Evolutionary conservation across 2,888 invertebrate species (phyloP).

Genomic region (Drosophila parthenogenetica): DNA sequence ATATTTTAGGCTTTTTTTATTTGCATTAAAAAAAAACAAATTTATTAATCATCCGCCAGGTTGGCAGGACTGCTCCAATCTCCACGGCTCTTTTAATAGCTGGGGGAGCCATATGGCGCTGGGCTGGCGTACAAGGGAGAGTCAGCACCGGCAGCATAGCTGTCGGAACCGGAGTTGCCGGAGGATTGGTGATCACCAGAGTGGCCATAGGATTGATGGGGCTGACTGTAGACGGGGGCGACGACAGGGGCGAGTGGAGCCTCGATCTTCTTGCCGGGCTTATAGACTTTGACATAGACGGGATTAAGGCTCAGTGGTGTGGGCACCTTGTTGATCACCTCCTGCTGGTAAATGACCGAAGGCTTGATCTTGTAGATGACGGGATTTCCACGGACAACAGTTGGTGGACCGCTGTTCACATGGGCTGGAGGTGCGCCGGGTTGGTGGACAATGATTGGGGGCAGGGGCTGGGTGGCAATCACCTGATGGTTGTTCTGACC

Average conservation of each 20-base stretch:
- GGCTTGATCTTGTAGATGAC: conserved; percentile 84
- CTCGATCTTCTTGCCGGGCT: conserved; percentile 83
- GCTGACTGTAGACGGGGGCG: conserved; percentile 69
- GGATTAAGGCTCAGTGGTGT: conserved; percentile 83
- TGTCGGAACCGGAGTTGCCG: conserved; percentile 44
- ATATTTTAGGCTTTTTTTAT: conserved; percentile 58
- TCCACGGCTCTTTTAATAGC: conserved; percentile 52
- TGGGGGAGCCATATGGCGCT: conserved; percentile 60
- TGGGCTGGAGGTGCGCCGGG: conserved; percentile 80
- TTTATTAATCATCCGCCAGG: conserved; percentile 48
- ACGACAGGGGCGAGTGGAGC: conserved; percentile 75
- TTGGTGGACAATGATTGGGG: conserved; percentile 82
- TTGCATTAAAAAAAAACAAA: conserved; percentile 63
- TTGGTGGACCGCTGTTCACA: conserved; percentile 83
- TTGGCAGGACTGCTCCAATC: conserved; percentile 25
- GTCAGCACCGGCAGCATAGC: conserved; percentile 61
- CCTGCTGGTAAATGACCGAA: conserved; percentile 83
- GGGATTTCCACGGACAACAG: conserved; percentile 82
- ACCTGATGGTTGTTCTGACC: conserved; percentile 81
- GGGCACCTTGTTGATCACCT: conserved; percentile 84
- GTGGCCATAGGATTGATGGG: conserved; percentile 42
- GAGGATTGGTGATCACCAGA: conserved; percentile 37
- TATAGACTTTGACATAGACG: conserved; percentile 84
- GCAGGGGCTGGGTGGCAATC: conserved; percentile 81
- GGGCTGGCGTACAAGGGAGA: conserved; percentile 67